Conservation (phyloP, 2,113 vertebrate genomes). For the Dromas ardeola region DNA sequence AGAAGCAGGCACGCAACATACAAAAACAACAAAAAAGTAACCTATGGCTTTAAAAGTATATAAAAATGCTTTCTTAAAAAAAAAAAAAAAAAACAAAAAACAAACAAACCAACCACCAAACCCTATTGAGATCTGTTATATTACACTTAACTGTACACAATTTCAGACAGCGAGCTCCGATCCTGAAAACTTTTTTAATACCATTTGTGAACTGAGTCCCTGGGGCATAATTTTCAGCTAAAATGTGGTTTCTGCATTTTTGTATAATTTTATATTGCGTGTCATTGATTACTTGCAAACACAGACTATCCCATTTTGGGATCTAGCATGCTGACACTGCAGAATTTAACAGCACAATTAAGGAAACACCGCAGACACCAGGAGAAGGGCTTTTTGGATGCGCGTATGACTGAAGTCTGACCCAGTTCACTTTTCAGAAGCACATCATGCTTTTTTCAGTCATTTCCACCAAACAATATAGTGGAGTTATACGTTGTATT, state of each 20-base stretch:
- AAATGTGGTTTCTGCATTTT: neutral
- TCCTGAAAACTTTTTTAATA: neutral
- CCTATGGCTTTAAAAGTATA: neutral
- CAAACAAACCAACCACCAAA: neutral
- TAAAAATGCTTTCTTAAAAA: neutral
- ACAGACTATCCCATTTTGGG: neutral
- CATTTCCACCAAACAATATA: constrained; percentile 15
- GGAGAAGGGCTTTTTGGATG: neutral
- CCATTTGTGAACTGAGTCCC: neutral
- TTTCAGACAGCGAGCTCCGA: neutral
- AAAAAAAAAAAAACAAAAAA: neutral
- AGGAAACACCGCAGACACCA: constrained; percentile 46
- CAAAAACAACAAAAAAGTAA: neutral
- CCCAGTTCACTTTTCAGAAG: constrained; percentile 7
- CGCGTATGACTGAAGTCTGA: constrained; percentile 11
- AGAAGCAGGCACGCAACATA: neutral
- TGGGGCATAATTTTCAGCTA: neutral
- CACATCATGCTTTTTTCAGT: neutral
- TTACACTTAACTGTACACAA: neutral
- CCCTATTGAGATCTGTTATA: neutral
- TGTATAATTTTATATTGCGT: neutral
- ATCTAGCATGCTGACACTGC: neutral
- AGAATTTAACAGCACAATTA: neutral
- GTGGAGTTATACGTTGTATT: neutral
- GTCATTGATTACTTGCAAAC: neutral